These are phyloP conservation scores for Cosmia trapezina DNA, from an alignment of 2,888 invertebrate species.

Conservation along the genomic window DNA sequence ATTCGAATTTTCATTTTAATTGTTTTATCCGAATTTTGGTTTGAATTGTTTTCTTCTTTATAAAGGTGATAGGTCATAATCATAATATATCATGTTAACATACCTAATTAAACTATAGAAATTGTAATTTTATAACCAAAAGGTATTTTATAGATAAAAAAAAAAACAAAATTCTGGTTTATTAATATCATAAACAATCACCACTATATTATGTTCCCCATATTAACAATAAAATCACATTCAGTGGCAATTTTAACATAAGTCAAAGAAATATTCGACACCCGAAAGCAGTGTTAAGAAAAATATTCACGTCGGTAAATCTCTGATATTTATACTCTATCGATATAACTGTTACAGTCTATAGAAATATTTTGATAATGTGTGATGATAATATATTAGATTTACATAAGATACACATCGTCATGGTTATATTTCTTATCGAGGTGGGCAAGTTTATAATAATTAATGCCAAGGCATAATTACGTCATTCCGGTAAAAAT, in stretches of 20 bases:
- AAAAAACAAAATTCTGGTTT: conserved; percentile 24
- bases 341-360: conserved; percentile 38
- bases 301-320: conserved; percentile 41
- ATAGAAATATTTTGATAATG: conserved; percentile 50
- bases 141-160: conserved; percentile 3
- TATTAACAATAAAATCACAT: conserved; percentile 47
- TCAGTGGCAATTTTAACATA: conserved; percentile 50
- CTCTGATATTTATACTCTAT: conserved; percentile 49
- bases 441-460: background rate
- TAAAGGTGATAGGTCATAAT: background rate
- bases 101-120: background rate
- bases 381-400: conserved; percentile 29
- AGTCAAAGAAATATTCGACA: conserved; percentile 61
- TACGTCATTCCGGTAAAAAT: background rate
- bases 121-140: conserved; percentile 11
- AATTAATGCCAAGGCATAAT: background rate
- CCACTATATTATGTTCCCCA: conserved; percentile 40
- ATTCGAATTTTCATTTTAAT: background rate
- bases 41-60: background rate
- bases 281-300: conserved; percentile 38
- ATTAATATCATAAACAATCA: conserved; percentile 46
- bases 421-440: background rate
- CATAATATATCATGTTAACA: background rate
- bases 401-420: conserved; percentile 30
- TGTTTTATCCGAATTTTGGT: background rate